Percentiles rank a stretch among this genome's conserved stretches.
phyloP scores from a whole-genome alignment of 2,888 invertebrate genomes.

The Torymus aiolomorphi region DNA sequence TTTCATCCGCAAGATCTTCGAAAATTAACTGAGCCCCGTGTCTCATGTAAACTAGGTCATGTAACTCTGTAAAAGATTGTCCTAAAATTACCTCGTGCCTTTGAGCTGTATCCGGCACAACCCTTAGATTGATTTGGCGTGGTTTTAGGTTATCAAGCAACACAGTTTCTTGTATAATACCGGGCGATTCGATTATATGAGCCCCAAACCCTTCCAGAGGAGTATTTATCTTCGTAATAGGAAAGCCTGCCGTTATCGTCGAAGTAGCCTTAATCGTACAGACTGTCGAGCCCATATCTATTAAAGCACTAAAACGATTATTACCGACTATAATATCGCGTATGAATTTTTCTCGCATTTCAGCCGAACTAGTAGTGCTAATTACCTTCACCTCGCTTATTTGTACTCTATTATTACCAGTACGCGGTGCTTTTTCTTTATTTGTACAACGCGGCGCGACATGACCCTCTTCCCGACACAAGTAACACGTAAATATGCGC shows the following conservation, averaged over 20 bases:
- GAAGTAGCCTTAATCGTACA: slow-evolving; percentile 6
- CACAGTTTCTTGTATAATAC: neutral
- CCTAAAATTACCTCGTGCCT: slow-evolving; percentile 43
- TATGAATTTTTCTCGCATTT: neutral
- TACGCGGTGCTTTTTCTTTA: neutral
- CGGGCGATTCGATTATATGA: neutral
- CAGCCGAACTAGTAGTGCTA: neutral
- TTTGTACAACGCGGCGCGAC: neutral
- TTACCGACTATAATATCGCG: neutral
- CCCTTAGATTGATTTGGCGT: neutral
- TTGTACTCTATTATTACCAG: neutral
- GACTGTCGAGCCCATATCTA: slow-evolving; percentile 5
- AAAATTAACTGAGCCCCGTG: neutral
- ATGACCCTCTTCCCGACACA: neutral
- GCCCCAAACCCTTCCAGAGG: neutral
- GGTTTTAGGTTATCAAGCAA: neutral
- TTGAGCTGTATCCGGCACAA: slow-evolving; percentile 49
- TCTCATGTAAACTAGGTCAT: neutral
- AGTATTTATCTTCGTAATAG: neutral
- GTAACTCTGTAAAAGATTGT: slow-evolving; percentile 36
- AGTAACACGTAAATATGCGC: slow-evolving; percentile 6
- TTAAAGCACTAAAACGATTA: neutral
- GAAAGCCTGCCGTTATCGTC: neutral
- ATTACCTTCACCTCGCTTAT: neutral
- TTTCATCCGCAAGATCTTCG: neutral